phyloP scores from a whole-genome alignment of 2,888 invertebrate genomes.

The Thumatha senex region DNA sequence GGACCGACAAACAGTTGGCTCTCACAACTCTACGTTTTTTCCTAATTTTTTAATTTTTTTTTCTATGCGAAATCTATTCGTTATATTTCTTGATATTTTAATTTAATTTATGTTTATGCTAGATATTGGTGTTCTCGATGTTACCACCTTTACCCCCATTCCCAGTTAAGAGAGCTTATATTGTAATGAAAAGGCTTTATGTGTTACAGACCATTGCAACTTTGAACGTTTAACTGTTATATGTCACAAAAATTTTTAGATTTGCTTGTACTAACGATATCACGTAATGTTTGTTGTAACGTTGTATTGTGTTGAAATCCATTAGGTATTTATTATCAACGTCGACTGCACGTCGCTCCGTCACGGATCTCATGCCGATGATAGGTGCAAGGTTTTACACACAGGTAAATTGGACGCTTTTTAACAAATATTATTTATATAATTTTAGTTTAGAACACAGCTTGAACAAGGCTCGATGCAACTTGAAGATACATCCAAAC shows the following conservation, averaged over 20 bases:
- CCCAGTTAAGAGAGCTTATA: conserved; percentile 15
- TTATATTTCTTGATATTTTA: conserved; percentile 11
- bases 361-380: conserved; percentile 99
- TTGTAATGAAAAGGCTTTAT: conserved; percentile 18
- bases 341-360: conserved; percentile 86
- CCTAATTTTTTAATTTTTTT: conserved; percentile 17
- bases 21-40: conserved; percentile 10
- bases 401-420: conserved; percentile 84
- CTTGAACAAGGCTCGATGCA: not conserved
- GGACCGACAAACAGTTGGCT: conserved; percentile 16
- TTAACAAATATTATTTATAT: not conserved
- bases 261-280: conserved; percentile 7
- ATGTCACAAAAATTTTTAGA: conserved; percentile 21
- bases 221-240: conserved; percentile 6
- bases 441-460: not conserved
- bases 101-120: conserved; percentile 14
- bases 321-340: conserved; percentile 89
- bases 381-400: conserved; percentile 98
- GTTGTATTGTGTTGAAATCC: conserved; percentile 30
- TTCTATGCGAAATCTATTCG: conserved; percentile 18
- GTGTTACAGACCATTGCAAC: conserved; percentile 20
- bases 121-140: conserved; percentile 17
- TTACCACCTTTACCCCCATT: conserved; percentile 3
- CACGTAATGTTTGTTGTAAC: conserved; percentile 14
- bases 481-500: not conserved